A percentile compares a stretch with the other conserved stretches of the same genome.
phyloP scores from a whole-genome alignment of 1,140 invertebrate genomes.

The Papilio aristodemus region DNA sequence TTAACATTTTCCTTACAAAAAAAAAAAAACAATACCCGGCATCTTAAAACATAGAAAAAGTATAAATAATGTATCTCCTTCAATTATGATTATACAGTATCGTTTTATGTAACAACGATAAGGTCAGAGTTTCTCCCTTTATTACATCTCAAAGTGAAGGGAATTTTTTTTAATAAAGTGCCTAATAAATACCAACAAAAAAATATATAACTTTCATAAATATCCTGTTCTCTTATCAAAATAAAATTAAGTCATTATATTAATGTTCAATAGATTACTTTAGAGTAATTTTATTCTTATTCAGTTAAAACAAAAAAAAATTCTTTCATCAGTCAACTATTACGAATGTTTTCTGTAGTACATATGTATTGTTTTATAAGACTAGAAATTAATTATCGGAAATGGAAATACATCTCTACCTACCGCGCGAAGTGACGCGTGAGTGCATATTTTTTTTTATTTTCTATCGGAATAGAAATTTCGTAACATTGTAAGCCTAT shows the following conservation, averaged over 20 bases:
- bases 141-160: constrained; percentile 20
- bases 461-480: too few relatives aligned
- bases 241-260: constrained; percentile 11
- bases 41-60: too few relatives aligned
- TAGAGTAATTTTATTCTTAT: constrained; percentile 7
- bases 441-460: too few relatives aligned
- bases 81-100: background rate
- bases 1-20: too few relatives aligned
- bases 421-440: too few relatives aligned
- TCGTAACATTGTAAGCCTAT: background rate
- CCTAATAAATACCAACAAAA: constrained; percentile 32
- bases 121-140: constrained; percentile 5
- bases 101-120: background rate
- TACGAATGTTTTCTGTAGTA: too few relatives aligned
- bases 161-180: constrained; percentile 41
- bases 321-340: too few relatives aligned
- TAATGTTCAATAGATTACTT: background rate
- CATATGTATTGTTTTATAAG: too few relatives aligned
- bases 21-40: too few relatives aligned
- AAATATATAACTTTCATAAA: constrained; percentile 41
- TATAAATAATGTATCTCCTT: background rate
- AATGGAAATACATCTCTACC: too few relatives aligned
- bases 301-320: too few relatives aligned
- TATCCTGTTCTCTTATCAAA: constrained; percentile 23
- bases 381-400: too few relatives aligned